Base-by-base conservation (phyloP, 1,140 invertebrate species). In the Tetramorium simillimum region DNA sequence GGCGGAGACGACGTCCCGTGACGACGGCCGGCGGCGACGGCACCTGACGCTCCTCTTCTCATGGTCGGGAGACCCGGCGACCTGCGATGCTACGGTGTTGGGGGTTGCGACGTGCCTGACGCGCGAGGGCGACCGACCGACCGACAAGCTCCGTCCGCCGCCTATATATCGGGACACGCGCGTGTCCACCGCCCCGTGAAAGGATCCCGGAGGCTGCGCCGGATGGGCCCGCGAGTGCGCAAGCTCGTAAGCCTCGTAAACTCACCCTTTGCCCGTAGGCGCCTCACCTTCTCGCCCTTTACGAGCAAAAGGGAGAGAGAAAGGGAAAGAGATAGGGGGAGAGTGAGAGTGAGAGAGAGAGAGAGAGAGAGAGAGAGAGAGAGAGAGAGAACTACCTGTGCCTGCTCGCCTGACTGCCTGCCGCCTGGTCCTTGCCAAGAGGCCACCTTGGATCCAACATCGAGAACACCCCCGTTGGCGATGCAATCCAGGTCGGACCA, bases 81-180 rank as follows among this genome's bases (percentile, higher is more conserved):
- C 75, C 37, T 37, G 21, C 78, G 87, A 89, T 85, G 75, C 63
- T 85, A 46, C 73, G 84, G 62, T 77, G 70, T 85, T 77, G 87
- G 78, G 69, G 77, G 67, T 91, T 88, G 87, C 89, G 90, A 91
- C 89, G 87, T 91, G 90, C 73, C 89, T 91, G 88, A 58, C 70
- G 86, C 88, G 90, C 56, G 87, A 60, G 81, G 69, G 76, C 65
- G 73, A 76, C 85, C 86, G 85, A 87, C 62, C 75, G 73, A 78
- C 84, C 75, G 76, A 65, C 51, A 70, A 70, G 77, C 65, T 81
- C 46, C 62, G 77, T 51, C 63, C 77, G 24, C 77, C 49, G 46
- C 33, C 33, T 76, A 40, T 76, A 76, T 65, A 56, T 51, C 46
- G 65, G 63, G 77, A 43, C 77, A 70, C 73, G 75, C 77, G 77